phyloP scores from a whole-genome alignment of 1,140 invertebrate genomes.

The Brachystomella parvula region DNA sequence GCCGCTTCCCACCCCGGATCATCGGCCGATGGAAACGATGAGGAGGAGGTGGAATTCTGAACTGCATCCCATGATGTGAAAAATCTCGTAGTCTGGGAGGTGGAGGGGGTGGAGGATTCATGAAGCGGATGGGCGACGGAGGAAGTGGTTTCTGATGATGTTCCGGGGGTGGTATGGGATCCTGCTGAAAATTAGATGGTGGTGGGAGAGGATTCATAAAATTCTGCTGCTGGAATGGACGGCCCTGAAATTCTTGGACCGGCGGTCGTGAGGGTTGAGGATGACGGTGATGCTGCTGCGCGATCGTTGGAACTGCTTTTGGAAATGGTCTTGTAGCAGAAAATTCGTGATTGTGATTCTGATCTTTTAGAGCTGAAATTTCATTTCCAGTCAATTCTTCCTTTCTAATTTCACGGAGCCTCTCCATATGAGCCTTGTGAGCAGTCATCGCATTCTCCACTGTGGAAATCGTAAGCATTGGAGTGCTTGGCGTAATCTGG shows the following conservation, averaged over 20 bases:
- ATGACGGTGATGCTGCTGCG: no score
- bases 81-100: neutral
- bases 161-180: neutral
- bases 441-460: constrained; percentile 8
- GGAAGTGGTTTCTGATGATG: neutral
- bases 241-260: neutral
- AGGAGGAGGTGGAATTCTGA: neutral
- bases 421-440: neutral
- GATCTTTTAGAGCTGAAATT: neutral
- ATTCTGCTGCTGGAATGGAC: neutral
- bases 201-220: neutral
- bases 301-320: neutral
- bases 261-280: neutral
- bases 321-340: neutral
- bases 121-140: neutral
- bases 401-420: neutral
- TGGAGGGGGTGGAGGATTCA: neutral
- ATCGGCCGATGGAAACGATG: neutral
- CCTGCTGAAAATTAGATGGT: neutral
- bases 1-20: neutral
- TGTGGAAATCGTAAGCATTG: constrained; percentile 6
- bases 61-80: neutral
- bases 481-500: constrained; percentile 6
- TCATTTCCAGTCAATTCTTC: neutral
- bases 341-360: neutral